Evolutionary conservation across 2,113 vertebrate species (phyloP), one percentile per base, ranked within the genome.

Genomic region (Ptychochromis oligacanthus): DNA sequence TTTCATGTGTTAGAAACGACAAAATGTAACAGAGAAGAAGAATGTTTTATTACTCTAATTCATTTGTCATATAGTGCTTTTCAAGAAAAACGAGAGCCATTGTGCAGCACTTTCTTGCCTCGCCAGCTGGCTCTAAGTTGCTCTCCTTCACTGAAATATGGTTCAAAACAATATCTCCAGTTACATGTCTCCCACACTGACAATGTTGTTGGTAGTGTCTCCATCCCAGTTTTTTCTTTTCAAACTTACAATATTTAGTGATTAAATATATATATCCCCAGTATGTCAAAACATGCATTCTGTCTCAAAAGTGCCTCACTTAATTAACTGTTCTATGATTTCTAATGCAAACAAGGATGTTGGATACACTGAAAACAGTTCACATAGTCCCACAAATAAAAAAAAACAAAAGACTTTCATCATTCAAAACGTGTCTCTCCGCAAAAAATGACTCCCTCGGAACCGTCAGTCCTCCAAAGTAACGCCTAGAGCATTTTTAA

Each of bases 401-500:
- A 24, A 70, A 52, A 31, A 52, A 31, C 54, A 54, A 54, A 46
- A 72, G 43, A 72, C 11, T 72, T 72, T 72, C 17, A 72, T 72
- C 67, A 72, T 54, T 72, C 46, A 54, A 28, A 54, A 14, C 26
- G 26, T 49, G 1, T 72, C 65, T 72, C 26, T 72, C 24, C 49
- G 26, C 67, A 72, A 72, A 72, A 72, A 49, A 72, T 72, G 49
- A 52, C 49, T 52, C 49, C 17, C 15, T 52, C 15, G 15, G 17
- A 52, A 52, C 67, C 28, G 67, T 72, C 67, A 72, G 46, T 72
- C 46, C 67, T 72, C 26, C 67, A 72, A 72, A 72, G 67, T 72
- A 72, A 72, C 46, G 67, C 67, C 67, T 72, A 72, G 67, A 72
- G 67, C 67, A 72, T 72, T 72, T 72, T 72, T 72, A 72, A 72